Evolutionary conservation across 2,113 vertebrate species (phyloP).

Genomic region (Silurus asotus): DNA sequence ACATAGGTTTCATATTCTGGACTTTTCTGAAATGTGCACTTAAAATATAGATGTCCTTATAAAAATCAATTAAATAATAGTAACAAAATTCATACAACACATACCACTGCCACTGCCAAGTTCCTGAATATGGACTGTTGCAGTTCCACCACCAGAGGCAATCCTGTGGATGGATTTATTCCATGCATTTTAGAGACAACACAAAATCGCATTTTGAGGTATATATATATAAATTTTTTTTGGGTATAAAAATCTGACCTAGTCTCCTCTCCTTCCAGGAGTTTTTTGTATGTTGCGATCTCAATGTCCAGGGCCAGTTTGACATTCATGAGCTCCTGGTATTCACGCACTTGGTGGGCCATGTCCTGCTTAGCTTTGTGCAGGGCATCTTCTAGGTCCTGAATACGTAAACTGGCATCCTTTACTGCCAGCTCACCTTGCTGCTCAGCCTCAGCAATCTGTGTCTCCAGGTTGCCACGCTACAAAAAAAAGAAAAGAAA

Average conservation of each 20-base stretch:
- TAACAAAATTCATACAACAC: constrained; percentile 21
- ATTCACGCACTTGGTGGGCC: constrained; percentile 80
- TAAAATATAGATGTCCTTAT: neutral
- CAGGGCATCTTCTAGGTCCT: constrained; percentile 31
- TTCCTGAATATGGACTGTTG: constrained; percentile 66
- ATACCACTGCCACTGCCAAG: constrained; percentile 42
- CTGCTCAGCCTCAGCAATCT: constrained; percentile 86
- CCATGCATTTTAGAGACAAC: constrained; percentile 10
- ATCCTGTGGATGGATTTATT: constrained; percentile 59
- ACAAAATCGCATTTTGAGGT: neutral
- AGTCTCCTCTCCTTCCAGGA: constrained; percentile 90
- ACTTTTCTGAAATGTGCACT: neutral
- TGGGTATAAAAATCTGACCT: constrained; percentile 68
- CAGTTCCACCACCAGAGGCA: constrained; percentile 26
- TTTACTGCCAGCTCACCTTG: constrained; percentile 84
- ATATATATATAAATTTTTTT: neutral
- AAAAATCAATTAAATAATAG: neutral
- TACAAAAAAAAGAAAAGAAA: constrained; percentile 51
- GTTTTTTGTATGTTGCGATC: constrained; percentile 65
- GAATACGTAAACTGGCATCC: constrained; percentile 80
- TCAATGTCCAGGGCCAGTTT: constrained; percentile 24
- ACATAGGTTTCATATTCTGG: neutral
- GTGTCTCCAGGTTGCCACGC: constrained; percentile 81
- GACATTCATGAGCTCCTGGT: constrained; percentile 71
- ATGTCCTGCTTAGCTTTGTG: too few species aligned